Percentiles rank a stretch among this genome's conserved stretches.
These are phyloP conservation scores for Ctenopoma multispine DNA, from an alignment of 2,797 vertebrate genomes.

Conservation along the genomic window DNA sequence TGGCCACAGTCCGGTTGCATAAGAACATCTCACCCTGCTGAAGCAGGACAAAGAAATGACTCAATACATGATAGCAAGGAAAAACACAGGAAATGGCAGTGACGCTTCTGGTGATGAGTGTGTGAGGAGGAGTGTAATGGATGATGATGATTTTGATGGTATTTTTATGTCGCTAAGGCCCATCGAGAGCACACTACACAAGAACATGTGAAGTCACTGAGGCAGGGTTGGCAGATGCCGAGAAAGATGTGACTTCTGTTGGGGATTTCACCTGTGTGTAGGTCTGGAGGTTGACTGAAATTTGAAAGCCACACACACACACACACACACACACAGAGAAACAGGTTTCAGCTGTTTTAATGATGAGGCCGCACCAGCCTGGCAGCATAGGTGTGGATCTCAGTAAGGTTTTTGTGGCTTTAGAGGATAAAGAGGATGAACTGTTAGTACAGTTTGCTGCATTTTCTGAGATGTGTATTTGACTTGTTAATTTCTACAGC, in stretches of 20 bases:
- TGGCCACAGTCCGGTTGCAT: slow-evolving; percentile 65
- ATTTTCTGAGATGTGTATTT: no score
- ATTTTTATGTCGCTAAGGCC: neutral
- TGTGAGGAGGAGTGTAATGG: neutral
- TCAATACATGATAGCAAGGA: slow-evolving; percentile 48
- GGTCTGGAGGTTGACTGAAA: neutral
- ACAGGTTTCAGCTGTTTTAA: no score
- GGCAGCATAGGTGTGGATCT: no score
- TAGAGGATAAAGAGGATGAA: no score
- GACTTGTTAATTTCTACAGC: no score
- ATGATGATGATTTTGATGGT: slow-evolving; percentile 2
- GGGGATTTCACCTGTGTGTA: neutral
- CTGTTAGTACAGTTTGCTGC: no score
- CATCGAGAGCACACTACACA: neutral
- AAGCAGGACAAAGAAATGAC: slow-evolving; percentile 61
- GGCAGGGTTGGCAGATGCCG: slow-evolving; percentile 11
- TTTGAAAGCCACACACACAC: no score
- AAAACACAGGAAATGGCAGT: slow-evolving; percentile 9
- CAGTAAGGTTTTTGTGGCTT: no score
- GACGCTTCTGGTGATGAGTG: slow-evolving; percentile 24
- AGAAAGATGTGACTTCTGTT: neutral
- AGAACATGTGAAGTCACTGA: neutral
- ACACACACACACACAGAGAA: no score
- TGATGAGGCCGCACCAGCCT: no score
- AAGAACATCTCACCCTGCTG: slow-evolving; percentile 55